Percentiles rank a stretch among this genome's conserved stretches.
These are phyloP conservation scores for Cataglyphis albicans DNA, from an alignment of 2,888 invertebrate species.

Conservation along the genomic window DNA sequence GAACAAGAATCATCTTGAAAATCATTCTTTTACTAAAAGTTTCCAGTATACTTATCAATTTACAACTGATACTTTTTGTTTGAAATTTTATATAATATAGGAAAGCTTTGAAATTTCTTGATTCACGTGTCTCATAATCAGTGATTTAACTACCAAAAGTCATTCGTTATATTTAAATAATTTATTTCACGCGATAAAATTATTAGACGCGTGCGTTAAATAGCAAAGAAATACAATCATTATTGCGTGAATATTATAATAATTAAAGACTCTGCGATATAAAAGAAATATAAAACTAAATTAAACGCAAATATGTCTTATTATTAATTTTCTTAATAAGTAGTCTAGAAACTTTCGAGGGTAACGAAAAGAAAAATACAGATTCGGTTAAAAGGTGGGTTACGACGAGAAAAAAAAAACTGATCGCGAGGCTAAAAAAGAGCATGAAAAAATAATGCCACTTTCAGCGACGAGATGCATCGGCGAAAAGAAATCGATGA, in stretches of 20 bases:
- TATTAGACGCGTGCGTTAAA: background rate
- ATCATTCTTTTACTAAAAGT: background rate
- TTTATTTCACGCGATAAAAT: background rate
- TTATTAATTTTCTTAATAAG: conserved; percentile 31
- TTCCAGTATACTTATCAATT: background rate
- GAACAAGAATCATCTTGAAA: background rate
- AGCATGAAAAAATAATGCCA: conserved; percentile 57
- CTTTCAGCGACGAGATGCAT: conserved; percentile 61
- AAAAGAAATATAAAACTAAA: background rate
- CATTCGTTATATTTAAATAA: background rate
- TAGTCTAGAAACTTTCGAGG: conserved; percentile 32
- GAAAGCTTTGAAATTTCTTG: background rate
- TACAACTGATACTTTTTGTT: background rate
- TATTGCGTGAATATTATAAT: background rate
- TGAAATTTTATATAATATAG: background rate
- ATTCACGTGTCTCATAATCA: background rate
- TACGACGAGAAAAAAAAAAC: conserved; percentile 11
- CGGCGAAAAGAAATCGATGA: conserved; percentile 72
- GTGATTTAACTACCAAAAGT: background rate
- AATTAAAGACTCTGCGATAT: background rate
- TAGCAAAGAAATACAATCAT: background rate
- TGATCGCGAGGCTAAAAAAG: conserved; percentile 19
- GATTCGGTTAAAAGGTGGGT: conserved; percentile 1
- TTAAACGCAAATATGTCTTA: conserved; percentile 30
- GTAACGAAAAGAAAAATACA: conserved; percentile 41